Evolutionary conservation across 2,797 vertebrate species (phyloP).

Genomic region (Urophycis tenuis): DNA sequence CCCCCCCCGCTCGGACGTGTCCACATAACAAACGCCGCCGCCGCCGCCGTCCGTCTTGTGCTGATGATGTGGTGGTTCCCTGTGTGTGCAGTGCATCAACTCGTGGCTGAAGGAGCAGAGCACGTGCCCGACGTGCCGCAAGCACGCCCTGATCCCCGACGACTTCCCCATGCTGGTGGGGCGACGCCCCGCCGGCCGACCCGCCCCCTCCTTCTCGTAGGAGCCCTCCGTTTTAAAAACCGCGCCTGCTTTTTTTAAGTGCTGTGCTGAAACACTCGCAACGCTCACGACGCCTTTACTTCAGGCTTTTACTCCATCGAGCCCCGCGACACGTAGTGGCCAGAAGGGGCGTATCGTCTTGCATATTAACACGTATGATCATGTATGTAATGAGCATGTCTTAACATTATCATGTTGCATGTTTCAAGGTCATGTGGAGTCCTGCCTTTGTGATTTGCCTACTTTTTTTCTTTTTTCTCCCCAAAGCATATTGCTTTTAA

Average conservation of each 20-base stretch:
- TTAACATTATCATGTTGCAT: neutral
- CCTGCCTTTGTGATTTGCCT: neutral
- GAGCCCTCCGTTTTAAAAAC: slow-evolving; percentile 16
- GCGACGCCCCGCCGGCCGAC: slow-evolving; percentile 51
- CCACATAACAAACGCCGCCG: no score
- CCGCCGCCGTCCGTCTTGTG: neutral
- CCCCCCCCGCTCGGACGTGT: no score
- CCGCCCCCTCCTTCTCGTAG: slow-evolving; percentile 23
- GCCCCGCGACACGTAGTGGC: neutral
- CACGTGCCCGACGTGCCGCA: slow-evolving; percentile 84
- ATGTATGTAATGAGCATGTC: no score
- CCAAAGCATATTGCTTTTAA: no score
- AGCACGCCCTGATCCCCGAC: slow-evolving; percentile 64
- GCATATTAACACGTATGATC: neutral
- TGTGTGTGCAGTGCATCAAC: slow-evolving; percentile 77
- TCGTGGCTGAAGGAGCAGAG: slow-evolving; percentile 82
- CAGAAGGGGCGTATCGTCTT: neutral
- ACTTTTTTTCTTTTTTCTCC: no score
- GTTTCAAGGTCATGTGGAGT: neutral
- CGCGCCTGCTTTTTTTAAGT: slow-evolving; percentile 19
- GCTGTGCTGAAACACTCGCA: neutral
- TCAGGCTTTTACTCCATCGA: neutral
- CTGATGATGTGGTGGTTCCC: neutral
- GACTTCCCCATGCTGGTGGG: slow-evolving; percentile 74
- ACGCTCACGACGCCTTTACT: neutral